Conservation (phyloP, 2,797 vertebrate genomes). For the Siniperca undulata region DNA sequence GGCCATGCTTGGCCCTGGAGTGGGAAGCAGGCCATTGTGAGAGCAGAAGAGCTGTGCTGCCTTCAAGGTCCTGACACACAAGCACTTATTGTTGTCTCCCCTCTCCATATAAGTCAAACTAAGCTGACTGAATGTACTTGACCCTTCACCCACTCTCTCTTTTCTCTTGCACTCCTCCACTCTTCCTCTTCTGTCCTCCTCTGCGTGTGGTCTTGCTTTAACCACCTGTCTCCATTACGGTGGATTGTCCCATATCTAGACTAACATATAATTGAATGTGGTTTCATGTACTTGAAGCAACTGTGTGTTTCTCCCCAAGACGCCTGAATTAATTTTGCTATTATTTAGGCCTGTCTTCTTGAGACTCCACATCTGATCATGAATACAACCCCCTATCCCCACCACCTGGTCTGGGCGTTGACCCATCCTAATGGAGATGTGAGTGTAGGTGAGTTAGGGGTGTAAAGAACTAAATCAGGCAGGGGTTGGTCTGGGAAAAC, state of each 20-base stretch:
- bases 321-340: constrained; percentile 38
- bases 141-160: constrained; percentile 72
- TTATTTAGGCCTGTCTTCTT: constrained; percentile 39
- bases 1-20: constrained; percentile 17
- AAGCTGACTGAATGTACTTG: constrained; percentile 81
- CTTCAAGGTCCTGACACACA: constrained; percentile 63
- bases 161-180: constrained; percentile 68
- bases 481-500: background rate
- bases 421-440: constrained; percentile 9
- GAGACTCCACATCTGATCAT: constrained; percentile 22
- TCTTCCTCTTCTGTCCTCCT: constrained; percentile 54
- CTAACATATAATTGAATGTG: constrained; percentile 48
- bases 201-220: constrained; percentile 71
- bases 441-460: background rate
- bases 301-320: constrained; percentile 28
- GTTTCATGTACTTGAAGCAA: constrained; percentile 38
- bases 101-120: constrained; percentile 79
- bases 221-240: constrained; percentile 59
- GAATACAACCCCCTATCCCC: constrained; percentile 6
- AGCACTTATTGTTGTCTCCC: constrained; percentile 76
- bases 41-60: constrained; percentile 57
- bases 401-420: constrained; percentile 73
- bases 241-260: constrained; percentile 40
- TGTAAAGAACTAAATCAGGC: background rate
- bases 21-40: constrained; percentile 54